phyloP scores from a whole-genome alignment of 1,140 invertebrate genomes.

The Eurytemora carolleeae region DNA sequence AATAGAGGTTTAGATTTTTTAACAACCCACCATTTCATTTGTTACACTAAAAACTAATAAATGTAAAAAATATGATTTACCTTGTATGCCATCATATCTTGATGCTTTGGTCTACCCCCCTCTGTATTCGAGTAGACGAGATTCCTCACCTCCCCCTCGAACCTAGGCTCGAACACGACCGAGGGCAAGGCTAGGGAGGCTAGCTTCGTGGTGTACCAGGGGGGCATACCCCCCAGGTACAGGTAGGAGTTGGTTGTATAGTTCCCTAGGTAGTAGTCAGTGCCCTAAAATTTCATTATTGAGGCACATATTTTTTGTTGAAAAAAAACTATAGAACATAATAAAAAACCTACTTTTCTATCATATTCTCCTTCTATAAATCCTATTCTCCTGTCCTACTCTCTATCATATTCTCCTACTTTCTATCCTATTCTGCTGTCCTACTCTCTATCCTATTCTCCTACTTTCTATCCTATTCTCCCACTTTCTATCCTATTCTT shows the following conservation, averaged over 20 bases:
- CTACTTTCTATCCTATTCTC: too few species aligned
- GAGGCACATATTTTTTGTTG: constrained; percentile 23
- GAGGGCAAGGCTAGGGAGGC: constrained; percentile 58
- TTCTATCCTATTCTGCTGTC: too few species aligned
- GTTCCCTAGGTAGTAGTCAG: constrained; percentile 66
- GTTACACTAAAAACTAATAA: not conserved
- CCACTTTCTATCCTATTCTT: too few species aligned
- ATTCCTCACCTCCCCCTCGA: constrained; percentile 24
- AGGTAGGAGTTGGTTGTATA: constrained; percentile 65
- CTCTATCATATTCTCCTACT: too few species aligned
- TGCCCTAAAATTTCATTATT: constrained; percentile 39
- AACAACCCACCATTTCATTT: too few species aligned
- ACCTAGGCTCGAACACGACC: constrained; percentile 73
- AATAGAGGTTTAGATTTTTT: too few species aligned
- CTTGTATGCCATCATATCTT: constrained; percentile 16
- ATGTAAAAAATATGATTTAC: constrained; percentile 3
- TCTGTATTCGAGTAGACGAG: constrained; percentile 10
- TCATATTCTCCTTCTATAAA: constrained; percentile 17
- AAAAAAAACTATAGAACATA: constrained; percentile 5
- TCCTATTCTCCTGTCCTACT: constrained; percentile 39
- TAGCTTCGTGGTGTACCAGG: constrained; percentile 63
- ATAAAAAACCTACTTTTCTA: constrained; percentile 1
- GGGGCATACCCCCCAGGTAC: constrained; percentile 74
- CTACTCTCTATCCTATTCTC: too few species aligned
- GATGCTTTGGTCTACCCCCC: not conserved